Evolutionary conservation across 2,888 invertebrate genomes (phyloP), one percentile per base, ranked within the genome.

Genomic region (Metacarcinus magister): DNA sequence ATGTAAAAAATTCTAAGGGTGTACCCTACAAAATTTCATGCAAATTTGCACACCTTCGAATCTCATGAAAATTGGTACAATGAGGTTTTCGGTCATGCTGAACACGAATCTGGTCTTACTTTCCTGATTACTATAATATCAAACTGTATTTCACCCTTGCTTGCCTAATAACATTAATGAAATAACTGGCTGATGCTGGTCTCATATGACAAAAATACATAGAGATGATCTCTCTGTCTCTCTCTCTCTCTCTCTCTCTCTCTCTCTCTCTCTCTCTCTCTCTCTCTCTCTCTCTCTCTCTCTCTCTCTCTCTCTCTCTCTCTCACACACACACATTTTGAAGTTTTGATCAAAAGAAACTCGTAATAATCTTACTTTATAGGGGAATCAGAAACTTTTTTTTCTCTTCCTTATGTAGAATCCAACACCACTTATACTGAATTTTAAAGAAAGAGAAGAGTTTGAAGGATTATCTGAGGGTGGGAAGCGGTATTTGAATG

Each of bases 291-390:
- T 67, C 67, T 67, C 67, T 67, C 67, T 67, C 67, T 67, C 67
- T 67, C 67, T 67, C 67, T 67, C 67, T 67, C 67, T 67, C 67
- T 67, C 67, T 67, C 67, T 67, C 67, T 67, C 67, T 67, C 67
- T 19, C 7, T 13, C 67, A 23, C 3, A 13, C 7, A 19, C 19
- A 67, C 23, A 48, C 13, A 48, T 8, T 13, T 48, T 13, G 5
- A 48, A 48, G n/a, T n/a, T 13, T 8, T 48, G 10, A 48, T 13
- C 48, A 48, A 8, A 48, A 48, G 10, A 48, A 48, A 48, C 48
- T 13, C 48, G 7, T 67, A 8, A 67, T 23, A 67, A 67, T 67
- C 10, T 67, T 19, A 67, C 67, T 16, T 10, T 23, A 3, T 16
- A n/a, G n/a, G 19, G 19, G 8, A 67, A 67, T 7, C 67, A 23